Percentiles rank a stretch among this genome's conserved stretches.
phyloP scores from a whole-genome alignment of 37 sponge, comb jelly and placozoan genomes.

The Haliclona indistincta region DNA sequence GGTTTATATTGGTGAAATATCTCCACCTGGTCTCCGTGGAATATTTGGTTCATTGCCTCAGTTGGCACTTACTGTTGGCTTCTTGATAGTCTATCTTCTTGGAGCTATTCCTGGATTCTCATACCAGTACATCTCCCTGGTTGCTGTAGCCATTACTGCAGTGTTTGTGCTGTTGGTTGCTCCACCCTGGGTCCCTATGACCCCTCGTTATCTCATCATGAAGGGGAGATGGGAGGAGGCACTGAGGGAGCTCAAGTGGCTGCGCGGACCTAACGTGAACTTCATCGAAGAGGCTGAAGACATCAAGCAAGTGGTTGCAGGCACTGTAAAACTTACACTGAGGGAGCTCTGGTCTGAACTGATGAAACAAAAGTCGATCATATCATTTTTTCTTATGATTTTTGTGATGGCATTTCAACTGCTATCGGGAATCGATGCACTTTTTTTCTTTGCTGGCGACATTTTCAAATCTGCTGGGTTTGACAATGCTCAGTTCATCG shows the following conservation, averaged over 20 bases:
- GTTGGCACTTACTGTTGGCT: conserved; percentile 5
- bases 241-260: conserved; percentile 16
- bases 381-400: conserved; percentile 2
- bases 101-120: background rate
- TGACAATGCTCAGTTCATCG: conserved; percentile 5
- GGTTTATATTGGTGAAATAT: conserved; percentile 37
- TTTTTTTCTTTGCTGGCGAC: conserved; percentile 54
- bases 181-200: conserved; percentile 42
- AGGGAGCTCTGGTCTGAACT: background rate
- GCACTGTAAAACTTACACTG: background rate
- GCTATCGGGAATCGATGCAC: conserved; percentile 78
- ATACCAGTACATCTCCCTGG: background rate
- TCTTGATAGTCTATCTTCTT: background rate
- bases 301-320: background rate
- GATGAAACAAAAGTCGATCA: background rate
- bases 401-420: conserved; percentile 76
- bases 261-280: conserved; percentile 39
- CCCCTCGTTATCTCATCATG: conserved; percentile 59
- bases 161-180: background rate
- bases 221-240: conserved; percentile 29
- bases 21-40: conserved; percentile 11
- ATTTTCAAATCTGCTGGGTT: conserved; percentile 40
- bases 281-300: background rate
- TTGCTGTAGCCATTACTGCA: conserved; percentile 4
- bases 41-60: background rate